A percentile compares a stretch with the other conserved stretches of the same genome.
phyloP scores from a whole-genome alignment of 2,888 invertebrate species.

The Drosophila emarginata region DNA sequence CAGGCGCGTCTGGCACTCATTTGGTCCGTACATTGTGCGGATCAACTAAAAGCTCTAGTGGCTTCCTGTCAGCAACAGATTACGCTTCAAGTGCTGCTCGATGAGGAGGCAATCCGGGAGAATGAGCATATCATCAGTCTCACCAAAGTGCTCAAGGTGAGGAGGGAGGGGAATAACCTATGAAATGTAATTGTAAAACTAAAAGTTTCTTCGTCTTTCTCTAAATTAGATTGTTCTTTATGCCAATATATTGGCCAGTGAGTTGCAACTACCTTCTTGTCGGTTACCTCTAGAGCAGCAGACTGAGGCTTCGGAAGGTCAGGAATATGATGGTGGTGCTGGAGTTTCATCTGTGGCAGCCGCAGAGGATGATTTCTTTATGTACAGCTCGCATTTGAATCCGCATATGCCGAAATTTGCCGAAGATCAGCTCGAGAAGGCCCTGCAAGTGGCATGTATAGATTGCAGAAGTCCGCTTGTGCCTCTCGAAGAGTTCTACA shows the following conservation, averaged over 20 bases:
- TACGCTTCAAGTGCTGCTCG: slow-evolving; percentile 91
- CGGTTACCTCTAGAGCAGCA: slow-evolving; percentile 41
- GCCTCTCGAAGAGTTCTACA: slow-evolving; percentile 95
- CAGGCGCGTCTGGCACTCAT: slow-evolving; percentile 91
- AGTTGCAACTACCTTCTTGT: slow-evolving; percentile 86
- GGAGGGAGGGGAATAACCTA: not conserved
- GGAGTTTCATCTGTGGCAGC: slow-evolving; percentile 61
- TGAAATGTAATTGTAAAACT: not conserved
- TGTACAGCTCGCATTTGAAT: slow-evolving; percentile 77
- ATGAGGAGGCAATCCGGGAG: slow-evolving; percentile 91
- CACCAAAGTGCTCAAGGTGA: slow-evolving; percentile 93
- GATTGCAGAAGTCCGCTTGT: slow-evolving; percentile 93
- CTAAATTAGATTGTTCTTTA: slow-evolving; percentile 88
- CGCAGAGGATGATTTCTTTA: slow-evolving; percentile 80
- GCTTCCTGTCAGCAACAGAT: slow-evolving; percentile 94
- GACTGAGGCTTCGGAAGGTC: slow-evolving; percentile 27
- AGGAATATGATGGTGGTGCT: slow-evolving; percentile 21
- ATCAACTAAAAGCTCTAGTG: slow-evolving; percentile 86
- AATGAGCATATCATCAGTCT: slow-evolving; percentile 92
- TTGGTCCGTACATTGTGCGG: slow-evolving; percentile 89
- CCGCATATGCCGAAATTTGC: slow-evolving; percentile 80
- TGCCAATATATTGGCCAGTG: slow-evolving; percentile 93
- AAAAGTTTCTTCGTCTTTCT: not conserved
- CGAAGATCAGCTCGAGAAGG: slow-evolving; percentile 85
- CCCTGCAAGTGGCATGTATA: slow-evolving; percentile 85